A percentile compares a stretch with the other conserved stretches of the same genome.
Conservation (phyloP, 1,140 invertebrate genomes). For the Wiebesia pumilae region DNA sequence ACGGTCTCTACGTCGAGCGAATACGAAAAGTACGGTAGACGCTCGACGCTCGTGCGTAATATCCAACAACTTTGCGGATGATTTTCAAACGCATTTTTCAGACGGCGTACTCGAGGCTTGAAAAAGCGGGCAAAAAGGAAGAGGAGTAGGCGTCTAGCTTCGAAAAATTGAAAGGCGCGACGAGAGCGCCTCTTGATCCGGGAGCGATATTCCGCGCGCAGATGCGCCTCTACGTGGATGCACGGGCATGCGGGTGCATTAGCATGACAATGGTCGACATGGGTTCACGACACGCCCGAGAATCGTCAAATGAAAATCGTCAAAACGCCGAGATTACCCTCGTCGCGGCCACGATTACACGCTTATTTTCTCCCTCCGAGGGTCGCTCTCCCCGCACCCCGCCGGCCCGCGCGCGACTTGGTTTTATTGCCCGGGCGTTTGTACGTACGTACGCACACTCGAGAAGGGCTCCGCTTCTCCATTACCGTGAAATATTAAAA, state of each 20-base stretch:
- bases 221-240: not conserved
- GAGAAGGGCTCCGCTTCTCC: not conserved
- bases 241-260: constrained; percentile 39
- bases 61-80: too few relatives aligned
- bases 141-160: too few relatives aligned
- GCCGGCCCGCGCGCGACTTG: too few relatives aligned
- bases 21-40: too few relatives aligned
- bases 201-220: not conserved
- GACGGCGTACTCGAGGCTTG: too few relatives aligned
- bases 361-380: not conserved
- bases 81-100: too few relatives aligned
- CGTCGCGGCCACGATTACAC: constrained; percentile 38
- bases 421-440: not conserved
- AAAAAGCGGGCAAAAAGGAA: not conserved
- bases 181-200: not conserved
- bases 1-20: too few relatives aligned
- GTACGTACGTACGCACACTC: not conserved
- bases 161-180: too few relatives aligned
- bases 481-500: constrained; percentile 54
- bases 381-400: not conserved
- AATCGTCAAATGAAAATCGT: constrained; percentile 43
- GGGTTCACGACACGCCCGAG: constrained; percentile 32
- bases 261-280: constrained; percentile 51
- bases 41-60: too few relatives aligned
- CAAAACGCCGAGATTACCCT: constrained; percentile 34